A percentile compares a stretch with the other conserved stretches of the same genome.
phyloP scores from a whole-genome alignment of 2,888 invertebrate genomes.

The Pammene fasciana region DNA sequence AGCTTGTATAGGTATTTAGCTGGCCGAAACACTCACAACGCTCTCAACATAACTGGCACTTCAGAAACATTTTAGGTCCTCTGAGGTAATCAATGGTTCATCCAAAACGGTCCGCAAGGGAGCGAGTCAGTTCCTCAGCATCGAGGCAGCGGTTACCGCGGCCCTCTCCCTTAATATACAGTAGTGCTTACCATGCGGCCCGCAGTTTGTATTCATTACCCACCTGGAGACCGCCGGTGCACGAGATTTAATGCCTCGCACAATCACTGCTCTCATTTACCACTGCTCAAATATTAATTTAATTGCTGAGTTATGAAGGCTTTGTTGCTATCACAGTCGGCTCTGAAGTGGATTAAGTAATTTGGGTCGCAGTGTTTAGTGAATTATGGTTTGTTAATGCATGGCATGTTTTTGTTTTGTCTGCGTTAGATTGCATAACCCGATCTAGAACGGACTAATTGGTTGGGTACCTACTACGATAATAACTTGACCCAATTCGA shows the following conservation, averaged over 20 bases:
- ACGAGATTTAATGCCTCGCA: slow-evolving; percentile 68
- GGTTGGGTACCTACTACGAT: not conserved
- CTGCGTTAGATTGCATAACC: not conserved
- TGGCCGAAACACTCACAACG: not conserved
- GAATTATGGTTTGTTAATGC: slow-evolving; percentile 21
- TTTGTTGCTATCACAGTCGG: slow-evolving; percentile 42
- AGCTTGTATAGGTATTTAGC: too few species aligned
- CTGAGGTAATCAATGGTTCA: slow-evolving; percentile 57
- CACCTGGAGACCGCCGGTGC: slow-evolving; percentile 65
- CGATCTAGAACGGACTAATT: not conserved
- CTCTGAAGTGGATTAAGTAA: slow-evolving; percentile 38
- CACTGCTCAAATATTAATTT: slow-evolving; percentile 69
- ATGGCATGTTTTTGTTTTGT: slow-evolving; percentile 12
- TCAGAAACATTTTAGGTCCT: slow-evolving; percentile 44
- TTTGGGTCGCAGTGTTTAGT: slow-evolving; percentile 33
- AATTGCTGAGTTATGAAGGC: slow-evolving; percentile 48
- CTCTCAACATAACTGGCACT: slow-evolving; percentile 19
- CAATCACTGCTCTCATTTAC: slow-evolving; percentile 70
- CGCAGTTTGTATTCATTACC: slow-evolving; percentile 82
- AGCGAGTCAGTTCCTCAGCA: slow-evolving; percentile 49
- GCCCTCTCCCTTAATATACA: slow-evolving; percentile 72
- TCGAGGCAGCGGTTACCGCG: slow-evolving; percentile 61
- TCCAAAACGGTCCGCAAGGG: slow-evolving; percentile 58
- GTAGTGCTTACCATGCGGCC: slow-evolving; percentile 71
- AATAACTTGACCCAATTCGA: too few species aligned